These are phyloP conservation scores for Caenorhabditis macrosperma DNA, from an alignment of 2,888 invertebrate species.

Conservation along the genomic window DNA sequence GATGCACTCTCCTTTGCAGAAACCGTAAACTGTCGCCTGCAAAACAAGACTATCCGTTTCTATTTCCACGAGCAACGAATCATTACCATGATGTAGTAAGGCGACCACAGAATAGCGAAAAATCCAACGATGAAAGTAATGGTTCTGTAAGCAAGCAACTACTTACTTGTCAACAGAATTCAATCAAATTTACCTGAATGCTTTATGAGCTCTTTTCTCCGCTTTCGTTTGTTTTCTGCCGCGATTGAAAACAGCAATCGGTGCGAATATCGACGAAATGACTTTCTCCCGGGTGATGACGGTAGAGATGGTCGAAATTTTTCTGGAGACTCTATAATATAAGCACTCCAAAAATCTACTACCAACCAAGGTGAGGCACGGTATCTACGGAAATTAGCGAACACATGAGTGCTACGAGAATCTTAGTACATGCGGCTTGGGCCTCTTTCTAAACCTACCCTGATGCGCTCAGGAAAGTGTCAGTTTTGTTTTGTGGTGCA, in stretches of 20 bases:
- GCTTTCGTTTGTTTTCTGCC: constrained; percentile 72
- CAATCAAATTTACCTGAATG: constrained; percentile 73
- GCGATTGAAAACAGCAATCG: constrained; percentile 65
- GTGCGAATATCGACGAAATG: constrained; percentile 68
- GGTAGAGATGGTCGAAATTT: constrained; percentile 71
- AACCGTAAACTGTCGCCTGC: constrained; percentile 80
- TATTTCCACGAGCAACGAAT: too few relatives aligned
- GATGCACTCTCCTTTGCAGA: constrained; percentile 79
- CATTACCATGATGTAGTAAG: constrained; percentile 79
- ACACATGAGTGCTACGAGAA: constrained; percentile 47
- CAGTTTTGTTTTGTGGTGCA: constrained; percentile 51
- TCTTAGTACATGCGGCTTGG: constrained; percentile 42
- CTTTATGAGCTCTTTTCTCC: constrained; percentile 79
- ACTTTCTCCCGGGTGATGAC: constrained; percentile 69
- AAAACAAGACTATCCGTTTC: constrained; percentile 27
- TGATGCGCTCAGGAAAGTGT: constrained; percentile 60
- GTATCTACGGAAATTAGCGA: constrained; percentile 46
- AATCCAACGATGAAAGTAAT: constrained; percentile 80
- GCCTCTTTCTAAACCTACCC: constrained; percentile 54
- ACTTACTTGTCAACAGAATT: too few relatives aligned
- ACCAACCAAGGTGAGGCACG: constrained; percentile 49
- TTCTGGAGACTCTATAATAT: constrained; percentile 67
- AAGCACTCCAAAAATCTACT: constrained; percentile 31
- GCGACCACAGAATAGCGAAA: constrained; percentile 80
- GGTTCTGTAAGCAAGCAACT: constrained; percentile 71